These are phyloP conservation scores for Axis porcinus DNA, from an alignment of 2,113 vertebrate genomes.

Conservation along the genomic window DNA sequence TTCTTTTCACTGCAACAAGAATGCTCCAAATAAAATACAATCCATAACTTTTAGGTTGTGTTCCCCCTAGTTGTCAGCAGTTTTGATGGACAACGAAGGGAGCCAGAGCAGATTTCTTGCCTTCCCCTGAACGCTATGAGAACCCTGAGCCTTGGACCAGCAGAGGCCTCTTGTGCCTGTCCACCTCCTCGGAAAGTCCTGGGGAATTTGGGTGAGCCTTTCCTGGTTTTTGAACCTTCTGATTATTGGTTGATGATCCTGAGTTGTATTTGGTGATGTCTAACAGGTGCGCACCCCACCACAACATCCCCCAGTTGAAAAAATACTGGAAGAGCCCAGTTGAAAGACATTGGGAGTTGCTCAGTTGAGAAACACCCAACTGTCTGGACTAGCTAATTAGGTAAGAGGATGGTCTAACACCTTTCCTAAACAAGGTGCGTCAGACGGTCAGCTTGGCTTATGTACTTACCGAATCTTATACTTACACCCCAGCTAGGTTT, in stretches of 20 bases:
- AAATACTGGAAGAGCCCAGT: neutral
- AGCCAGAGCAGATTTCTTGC: neutral
- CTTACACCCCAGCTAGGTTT: neutral
- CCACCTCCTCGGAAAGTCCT: neutral
- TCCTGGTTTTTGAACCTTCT: neutral
- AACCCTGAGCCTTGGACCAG: neutral
- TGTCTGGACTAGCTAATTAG: neutral
- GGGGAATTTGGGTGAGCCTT: neutral
- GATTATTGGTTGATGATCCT: neutral
- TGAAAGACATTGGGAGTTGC: neutral
- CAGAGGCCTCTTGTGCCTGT: neutral
- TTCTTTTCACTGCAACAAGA: neutral
- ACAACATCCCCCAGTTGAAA: neutral
- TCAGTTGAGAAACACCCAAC: neutral
- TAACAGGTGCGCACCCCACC: accelerated
- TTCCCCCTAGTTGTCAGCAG: accelerated
- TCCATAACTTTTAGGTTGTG: neutral
- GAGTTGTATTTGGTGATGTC: neutral
- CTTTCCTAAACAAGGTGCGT: neutral
- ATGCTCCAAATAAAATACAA: neutral
- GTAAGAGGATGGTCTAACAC: neutral
- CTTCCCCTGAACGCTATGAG: neutral
- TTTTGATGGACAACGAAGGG: neutral
- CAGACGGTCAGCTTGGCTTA: neutral
- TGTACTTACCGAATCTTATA: neutral